A percentile compares a stretch with the other conserved stretches of the same genome.
Evolutionary conservation across 2,113 vertebrate species (phyloP).

Genomic region (Xerus inauris): DNA sequence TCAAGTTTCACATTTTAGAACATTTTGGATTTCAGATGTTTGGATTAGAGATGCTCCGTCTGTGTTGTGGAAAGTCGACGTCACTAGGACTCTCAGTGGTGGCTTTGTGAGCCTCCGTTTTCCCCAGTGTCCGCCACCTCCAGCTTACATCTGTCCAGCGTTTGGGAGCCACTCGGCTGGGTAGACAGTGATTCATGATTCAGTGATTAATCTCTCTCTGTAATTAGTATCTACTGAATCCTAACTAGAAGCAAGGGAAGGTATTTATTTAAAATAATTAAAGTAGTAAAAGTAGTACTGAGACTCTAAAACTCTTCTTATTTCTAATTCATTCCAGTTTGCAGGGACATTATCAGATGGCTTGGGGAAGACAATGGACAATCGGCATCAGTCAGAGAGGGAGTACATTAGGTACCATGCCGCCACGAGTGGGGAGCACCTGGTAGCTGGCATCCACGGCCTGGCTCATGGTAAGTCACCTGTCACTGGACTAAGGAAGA

Average conservation of each 20-base stretch:
- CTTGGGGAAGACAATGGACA: slow-evolving; percentile 98
- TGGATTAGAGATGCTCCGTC: not conserved
- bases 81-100: not conserved
- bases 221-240: not conserved
- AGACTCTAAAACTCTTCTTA: not conserved
- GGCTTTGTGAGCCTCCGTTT: not conserved
- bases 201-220: not conserved
- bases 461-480: slow-evolving; percentile 94
- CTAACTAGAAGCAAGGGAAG: not conserved
- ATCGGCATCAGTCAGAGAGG: slow-evolving; percentile 95
- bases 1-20: not conserved
- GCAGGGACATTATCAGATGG: slow-evolving; percentile 97
- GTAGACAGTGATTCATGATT: not conserved
- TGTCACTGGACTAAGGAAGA: not conserved
- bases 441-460: slow-evolving; percentile 97
- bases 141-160: not conserved
- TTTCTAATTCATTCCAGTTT: slow-evolving; percentile 87
- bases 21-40: not conserved
- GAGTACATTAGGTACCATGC: slow-evolving; percentile 98
- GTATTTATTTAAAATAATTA: slow-evolving; percentile 46
- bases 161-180: not conserved
- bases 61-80: not conserved
- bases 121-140: not conserved
- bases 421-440: slow-evolving; percentile 97
- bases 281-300: not conserved